Evolutionary conservation across 2,797 vertebrate species (phyloP).

Genomic region (Urosaurus nigricauda): DNA sequence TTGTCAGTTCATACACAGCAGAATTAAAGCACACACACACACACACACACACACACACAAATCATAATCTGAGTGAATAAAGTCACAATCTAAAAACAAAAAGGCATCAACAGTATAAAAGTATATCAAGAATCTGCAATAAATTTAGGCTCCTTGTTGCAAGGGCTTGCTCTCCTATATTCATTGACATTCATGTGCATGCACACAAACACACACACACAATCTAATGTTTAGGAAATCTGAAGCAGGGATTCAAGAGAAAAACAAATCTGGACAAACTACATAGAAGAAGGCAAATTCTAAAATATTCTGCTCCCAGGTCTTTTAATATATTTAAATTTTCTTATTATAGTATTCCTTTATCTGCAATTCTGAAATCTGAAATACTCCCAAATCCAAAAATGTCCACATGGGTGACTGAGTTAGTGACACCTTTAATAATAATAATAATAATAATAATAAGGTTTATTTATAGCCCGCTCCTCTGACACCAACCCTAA

Average conservation of each 20-base stretch:
- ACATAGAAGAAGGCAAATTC: background rate
- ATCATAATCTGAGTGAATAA: background rate
- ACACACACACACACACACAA: background rate
- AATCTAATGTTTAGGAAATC: background rate
- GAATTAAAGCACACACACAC: too few species aligned
- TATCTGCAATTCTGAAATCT: too few species aligned
- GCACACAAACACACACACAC: too few species aligned
- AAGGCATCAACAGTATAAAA: background rate
- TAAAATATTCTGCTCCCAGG: background rate
- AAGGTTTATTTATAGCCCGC: too few species aligned
- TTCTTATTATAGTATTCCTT: too few species aligned
- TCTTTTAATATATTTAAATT: background rate
- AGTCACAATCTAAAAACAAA: background rate
- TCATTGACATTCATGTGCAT: background rate
- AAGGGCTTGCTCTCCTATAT: background rate
- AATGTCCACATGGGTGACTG: too few species aligned
- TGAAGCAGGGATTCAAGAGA: background rate
- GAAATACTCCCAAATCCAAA: too few species aligned
- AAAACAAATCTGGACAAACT: background rate
- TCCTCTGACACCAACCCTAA: too few species aligned
- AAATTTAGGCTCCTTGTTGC: background rate
- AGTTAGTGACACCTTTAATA: too few species aligned
- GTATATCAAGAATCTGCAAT: background rate
- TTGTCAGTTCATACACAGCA: conserved; percentile 19
- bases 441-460: too few species aligned